phyloP scores from a whole-genome alignment of 2,888 invertebrate genomes.

The Alviniconcha strummeri region DNA sequence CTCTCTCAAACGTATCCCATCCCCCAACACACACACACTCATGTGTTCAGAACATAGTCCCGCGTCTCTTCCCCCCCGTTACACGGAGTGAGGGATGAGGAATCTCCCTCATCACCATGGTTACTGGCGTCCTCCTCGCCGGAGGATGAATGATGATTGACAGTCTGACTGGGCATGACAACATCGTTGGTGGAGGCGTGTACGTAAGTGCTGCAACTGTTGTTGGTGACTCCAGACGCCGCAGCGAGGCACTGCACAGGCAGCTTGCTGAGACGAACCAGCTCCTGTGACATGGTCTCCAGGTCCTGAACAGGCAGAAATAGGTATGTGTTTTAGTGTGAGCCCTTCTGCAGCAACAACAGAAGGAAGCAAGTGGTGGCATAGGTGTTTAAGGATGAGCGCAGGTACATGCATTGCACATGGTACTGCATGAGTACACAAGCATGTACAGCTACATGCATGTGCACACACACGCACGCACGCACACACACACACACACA shows the following conservation, averaged over 20 bases:
- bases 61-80: background rate
- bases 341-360: too few relatives aligned
- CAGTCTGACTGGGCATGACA: background rate
- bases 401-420: too few relatives aligned
- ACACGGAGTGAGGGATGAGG: background rate
- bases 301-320: conserved; percentile 52
- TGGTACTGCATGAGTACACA: background rate
- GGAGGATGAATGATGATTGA: background rate
- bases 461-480: conserved; percentile 13
- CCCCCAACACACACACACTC: background rate
- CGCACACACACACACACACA: conserved; percentile 25
- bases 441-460: background rate
- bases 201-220: background rate
- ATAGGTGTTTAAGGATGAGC: too few relatives aligned
- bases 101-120: background rate
- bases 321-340: too few relatives aligned
- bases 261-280: conserved; percentile 61
- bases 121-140: background rate
- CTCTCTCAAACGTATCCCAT: too few relatives aligned
- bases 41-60: background rate
- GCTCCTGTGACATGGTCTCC: conserved; percentile 64
- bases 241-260: conserved; percentile 24
- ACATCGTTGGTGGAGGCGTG: background rate
- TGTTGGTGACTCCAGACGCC: background rate
- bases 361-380: too few relatives aligned